These are phyloP conservation scores for Thamnaconus septentrionalis DNA, from an alignment of 2,113 vertebrate species.

Conservation along the genomic window DNA sequence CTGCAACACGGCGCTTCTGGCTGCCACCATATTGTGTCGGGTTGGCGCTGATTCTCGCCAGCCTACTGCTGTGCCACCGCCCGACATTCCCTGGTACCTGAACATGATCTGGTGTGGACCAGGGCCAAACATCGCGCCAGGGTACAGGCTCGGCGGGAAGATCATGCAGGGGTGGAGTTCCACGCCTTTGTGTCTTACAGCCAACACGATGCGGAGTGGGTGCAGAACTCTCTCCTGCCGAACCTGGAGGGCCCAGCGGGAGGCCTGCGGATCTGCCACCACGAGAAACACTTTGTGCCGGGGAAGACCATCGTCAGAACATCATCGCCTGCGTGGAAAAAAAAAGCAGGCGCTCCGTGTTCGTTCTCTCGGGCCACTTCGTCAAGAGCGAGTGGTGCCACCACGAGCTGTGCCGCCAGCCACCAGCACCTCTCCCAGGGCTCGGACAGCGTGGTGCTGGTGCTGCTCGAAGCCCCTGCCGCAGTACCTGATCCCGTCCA, in stretches of 20 bases:
- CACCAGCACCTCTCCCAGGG: constrained; percentile 80
- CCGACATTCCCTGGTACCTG: constrained; percentile 86
- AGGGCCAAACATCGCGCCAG: constrained; percentile 77
- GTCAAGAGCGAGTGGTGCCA: constrained; percentile 95
- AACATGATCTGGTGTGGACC: constrained; percentile 88
- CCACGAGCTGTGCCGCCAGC: constrained; percentile 89
- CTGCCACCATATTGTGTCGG: constrained; percentile 70
- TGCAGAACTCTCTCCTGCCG: constrained; percentile 79
- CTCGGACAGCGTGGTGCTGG: constrained; percentile 79
- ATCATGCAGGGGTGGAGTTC: constrained; percentile 69
- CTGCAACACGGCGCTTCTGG: constrained; percentile 77
- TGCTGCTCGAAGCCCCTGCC: constrained; percentile 88
- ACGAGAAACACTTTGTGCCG: constrained; percentile 85
- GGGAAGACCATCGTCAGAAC: constrained; percentile 89
- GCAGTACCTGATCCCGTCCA: constrained; percentile 81
- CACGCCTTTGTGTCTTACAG: constrained; percentile 92
- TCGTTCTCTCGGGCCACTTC: constrained; percentile 88
- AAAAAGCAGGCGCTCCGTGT: constrained; percentile 85
- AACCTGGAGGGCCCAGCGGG: constrained; percentile 76
- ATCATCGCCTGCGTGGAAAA: constrained; percentile 88
- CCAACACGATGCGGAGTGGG: constrained; percentile 81
- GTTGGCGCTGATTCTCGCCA: constrained; percentile 26
- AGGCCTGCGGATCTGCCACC: constrained; percentile 79
- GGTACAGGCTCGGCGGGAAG: constrained; percentile 39
- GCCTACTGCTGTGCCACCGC: constrained; percentile 73